Percentiles rank a stretch among this genome's conserved stretches.
phyloP scores from a whole-genome alignment of 2,888 invertebrate species.

The Aspidiotus rigidus region DNA sequence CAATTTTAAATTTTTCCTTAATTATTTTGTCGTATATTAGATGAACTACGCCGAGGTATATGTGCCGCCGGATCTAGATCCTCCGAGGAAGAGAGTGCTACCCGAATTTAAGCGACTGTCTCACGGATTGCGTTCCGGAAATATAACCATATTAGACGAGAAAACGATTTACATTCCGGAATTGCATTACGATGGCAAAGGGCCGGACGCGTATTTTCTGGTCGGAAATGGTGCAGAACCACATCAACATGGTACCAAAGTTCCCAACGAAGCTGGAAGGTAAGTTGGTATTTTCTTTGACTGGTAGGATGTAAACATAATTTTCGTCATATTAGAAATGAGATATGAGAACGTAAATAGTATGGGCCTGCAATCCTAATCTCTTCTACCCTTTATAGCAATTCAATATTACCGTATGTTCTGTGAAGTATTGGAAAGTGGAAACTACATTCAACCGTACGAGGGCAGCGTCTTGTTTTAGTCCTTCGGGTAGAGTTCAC shows the following conservation, averaged over 20 bases:
- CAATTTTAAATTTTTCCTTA: conserved; percentile 13
- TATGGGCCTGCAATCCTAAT: too few species aligned
- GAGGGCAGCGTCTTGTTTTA: too few species aligned
- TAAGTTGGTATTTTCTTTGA: conserved; percentile 38
- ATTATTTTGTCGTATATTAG: conserved; percentile 45
- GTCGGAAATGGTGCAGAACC: conserved; percentile 83
- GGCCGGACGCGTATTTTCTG: conserved; percentile 89
- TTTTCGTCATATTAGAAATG: too few species aligned
- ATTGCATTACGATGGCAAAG: conserved; percentile 82
- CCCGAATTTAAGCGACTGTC: conserved; percentile 79
- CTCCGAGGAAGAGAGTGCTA: conserved; percentile 68
- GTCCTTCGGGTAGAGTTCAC: too few species aligned
- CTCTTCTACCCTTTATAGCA: too few species aligned
- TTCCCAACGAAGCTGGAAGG: conserved; percentile 81
- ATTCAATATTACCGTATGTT: too few species aligned
- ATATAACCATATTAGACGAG: conserved; percentile 81
- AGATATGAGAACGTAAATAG: too few species aligned
- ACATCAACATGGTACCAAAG: conserved; percentile 70
- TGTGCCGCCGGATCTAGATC: conserved; percentile 65
- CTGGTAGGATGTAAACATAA: too few species aligned
- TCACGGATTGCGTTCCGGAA: conserved; percentile 80
- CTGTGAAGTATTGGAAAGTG: too few species aligned
- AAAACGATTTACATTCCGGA: conserved; percentile 88
- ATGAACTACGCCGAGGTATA: conserved; percentile 81
- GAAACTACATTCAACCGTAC: too few species aligned